Base-by-base conservation (phyloP, 1,140 invertebrate genomes). In the Eubasilissa regina region DNA sequence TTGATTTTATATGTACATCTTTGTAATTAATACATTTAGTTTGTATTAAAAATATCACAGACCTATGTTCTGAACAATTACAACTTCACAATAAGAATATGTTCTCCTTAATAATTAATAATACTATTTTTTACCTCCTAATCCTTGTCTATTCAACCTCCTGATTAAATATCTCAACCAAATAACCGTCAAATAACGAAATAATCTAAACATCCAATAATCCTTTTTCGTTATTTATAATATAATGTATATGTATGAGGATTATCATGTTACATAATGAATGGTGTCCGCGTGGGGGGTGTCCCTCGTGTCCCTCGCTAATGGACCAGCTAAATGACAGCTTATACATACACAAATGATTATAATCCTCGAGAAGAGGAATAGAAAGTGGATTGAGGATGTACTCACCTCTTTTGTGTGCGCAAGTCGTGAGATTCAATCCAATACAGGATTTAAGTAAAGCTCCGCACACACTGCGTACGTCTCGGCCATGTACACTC, bases 281-380 rank as follows among this genome's bases (percentile, higher is more conserved):
- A 58, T 58, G 0, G 17, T 17, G 21, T 19, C 15, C 17, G 25
- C 55, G 11, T 58, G 55, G 3, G 10, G 35, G n/a, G n/a, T n/a
- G n/a, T n/a, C 35, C 60, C 9, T 62, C 12, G 15, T 3, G 60
- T 25, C 25, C 13, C n/a, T 66, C 13, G 35, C 43, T 15, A 43
- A 66, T 66, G 35, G 62, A 66, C 62, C 62, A 25, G 45, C 62
- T 44, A 47, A 66, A 44, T 15, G 25, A n/a, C 62, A 25, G 25
- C 60, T 64, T 44, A 47, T 44, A 66, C 13, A 25, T 21, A n/a
- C n/a, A 64, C n/a, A 64, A 64, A 62, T 9, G 17, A 55, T 13
- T 6, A 35, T 44, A 66, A 66, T 66, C 43, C 62, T 66, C 35
- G n/a, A 4, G 8, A 43, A 47, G n/a, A 47, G 62, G 43, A 66